phyloP scores from a whole-genome alignment of 2,797 vertebrate species.

The Octomys mimax region DNA sequence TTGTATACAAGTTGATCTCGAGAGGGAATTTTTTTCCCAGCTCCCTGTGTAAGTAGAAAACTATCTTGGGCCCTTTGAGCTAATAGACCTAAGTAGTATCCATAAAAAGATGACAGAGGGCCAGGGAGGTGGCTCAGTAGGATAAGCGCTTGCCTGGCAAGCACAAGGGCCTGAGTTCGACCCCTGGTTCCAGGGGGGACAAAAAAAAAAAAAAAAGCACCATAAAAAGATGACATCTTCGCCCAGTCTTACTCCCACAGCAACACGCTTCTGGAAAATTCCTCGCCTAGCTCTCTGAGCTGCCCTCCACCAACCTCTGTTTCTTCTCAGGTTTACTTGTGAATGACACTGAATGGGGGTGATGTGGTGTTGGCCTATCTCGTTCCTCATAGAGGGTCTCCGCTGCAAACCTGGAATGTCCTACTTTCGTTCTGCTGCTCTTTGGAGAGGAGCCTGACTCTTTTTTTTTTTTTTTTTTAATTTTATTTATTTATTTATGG shows the following conservation, averaged over 20 bases:
- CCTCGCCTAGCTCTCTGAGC: neutral
- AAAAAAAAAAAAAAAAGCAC: too few species aligned
- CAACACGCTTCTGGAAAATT: neutral
- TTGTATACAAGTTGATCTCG: neutral
- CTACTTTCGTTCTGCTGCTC: neutral
- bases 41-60: slow-evolving; percentile 19
- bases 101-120: neutral
- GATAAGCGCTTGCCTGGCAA: too few species aligned
- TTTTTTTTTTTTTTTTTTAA: neutral
- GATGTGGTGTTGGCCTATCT: neutral
- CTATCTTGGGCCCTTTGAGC: slow-evolving; percentile 15
- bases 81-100: neutral
- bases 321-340: neutral
- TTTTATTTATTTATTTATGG: too few species aligned
- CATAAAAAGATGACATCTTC: neutral
- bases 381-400: neutral
- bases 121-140: too few species aligned
- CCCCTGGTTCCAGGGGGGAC: too few species aligned
- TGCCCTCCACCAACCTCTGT: neutral
- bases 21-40: neutral
- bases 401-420: neutral
- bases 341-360: neutral
- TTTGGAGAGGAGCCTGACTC: slow-evolving; percentile 40
- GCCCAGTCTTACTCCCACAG: neutral
- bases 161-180: too few species aligned